A percentile compares a stretch with the other conserved stretches of the same genome.
phyloP scores from a whole-genome alignment of 2,113 vertebrate species.

The Gallinago paraguaiae region DNA sequence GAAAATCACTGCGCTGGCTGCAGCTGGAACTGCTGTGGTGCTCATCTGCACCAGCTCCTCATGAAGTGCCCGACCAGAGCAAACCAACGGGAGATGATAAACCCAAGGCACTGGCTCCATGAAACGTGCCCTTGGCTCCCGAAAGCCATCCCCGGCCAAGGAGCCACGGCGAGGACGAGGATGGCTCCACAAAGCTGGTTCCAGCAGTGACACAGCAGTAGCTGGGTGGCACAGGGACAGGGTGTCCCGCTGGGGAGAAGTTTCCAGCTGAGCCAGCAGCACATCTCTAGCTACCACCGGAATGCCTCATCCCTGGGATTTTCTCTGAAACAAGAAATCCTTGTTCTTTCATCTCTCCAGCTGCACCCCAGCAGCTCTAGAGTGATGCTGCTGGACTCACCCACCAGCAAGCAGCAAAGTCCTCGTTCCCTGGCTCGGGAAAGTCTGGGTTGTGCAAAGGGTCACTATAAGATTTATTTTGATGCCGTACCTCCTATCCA shows the following conservation, averaged over 20 bases:
- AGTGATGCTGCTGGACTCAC: neutral
- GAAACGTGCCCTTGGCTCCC: neutral
- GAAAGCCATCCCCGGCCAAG: neutral
- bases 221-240: neutral
- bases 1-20: neutral
- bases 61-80: neutral
- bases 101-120: neutral
- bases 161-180: neutral
- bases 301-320: neutral
- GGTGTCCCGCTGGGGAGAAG: neutral
- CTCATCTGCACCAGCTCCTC: neutral
- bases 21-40: too few species aligned
- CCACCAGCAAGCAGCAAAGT: fast-evolving
- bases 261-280: neutral
- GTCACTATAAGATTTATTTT: neutral
- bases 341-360: neutral
- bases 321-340: neutral
- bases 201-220: neutral
- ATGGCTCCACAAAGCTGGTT: neutral
- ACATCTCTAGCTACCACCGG: neutral
- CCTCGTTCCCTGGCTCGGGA: neutral
- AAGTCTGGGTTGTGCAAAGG: neutral
- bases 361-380: neutral
- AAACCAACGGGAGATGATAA: fast-evolving
- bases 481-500: fast-evolving